These are phyloP conservation scores for Betta splendens DNA, from an alignment of 2,797 vertebrate species.

Conservation along the genomic window DNA sequence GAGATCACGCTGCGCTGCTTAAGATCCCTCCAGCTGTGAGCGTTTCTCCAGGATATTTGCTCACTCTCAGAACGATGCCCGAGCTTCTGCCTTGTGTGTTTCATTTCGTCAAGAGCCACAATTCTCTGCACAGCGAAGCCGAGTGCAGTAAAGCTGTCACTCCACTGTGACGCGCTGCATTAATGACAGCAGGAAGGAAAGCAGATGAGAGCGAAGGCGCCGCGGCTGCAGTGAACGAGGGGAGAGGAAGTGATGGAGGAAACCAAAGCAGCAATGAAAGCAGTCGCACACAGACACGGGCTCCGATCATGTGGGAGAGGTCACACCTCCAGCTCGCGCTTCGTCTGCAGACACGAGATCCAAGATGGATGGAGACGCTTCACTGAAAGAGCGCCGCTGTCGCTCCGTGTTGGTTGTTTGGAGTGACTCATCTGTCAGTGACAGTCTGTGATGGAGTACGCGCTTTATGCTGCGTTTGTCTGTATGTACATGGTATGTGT, in stretches of 20 bases:
- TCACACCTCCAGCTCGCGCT: conserved; percentile 36
- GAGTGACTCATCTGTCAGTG: conserved; percentile 51
- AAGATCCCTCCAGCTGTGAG: conserved; percentile 40
- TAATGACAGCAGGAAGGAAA: conserved; percentile 18
- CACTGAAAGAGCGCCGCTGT: conserved; percentile 43
- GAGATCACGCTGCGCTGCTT: conserved; percentile 34
- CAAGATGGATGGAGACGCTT: conserved; percentile 45
- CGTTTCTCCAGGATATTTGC: conserved; percentile 56
- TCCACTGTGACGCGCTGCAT: conserved; percentile 29
- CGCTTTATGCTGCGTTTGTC: conserved; percentile 23
- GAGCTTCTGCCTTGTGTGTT: conserved; percentile 19
- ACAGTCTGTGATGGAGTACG: conserved; percentile 31
- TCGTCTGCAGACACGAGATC: conserved; percentile 32
- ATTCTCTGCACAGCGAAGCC: conserved; percentile 23
- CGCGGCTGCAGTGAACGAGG: background rate
- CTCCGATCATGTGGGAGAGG: conserved; percentile 45
- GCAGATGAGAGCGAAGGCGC: conserved; percentile 3
- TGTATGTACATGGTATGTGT: background rate
- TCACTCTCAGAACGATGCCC: conserved; percentile 43
- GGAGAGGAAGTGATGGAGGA: background rate
- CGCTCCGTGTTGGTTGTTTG: conserved; percentile 35
- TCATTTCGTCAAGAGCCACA: conserved; percentile 23
- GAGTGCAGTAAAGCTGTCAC: conserved; percentile 12
- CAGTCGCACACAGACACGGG: conserved; percentile 6
- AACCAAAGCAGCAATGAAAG: background rate